phyloP scores from a whole-genome alignment of 2,797 vertebrate genomes.

The Cirrhinus molitorella region DNA sequence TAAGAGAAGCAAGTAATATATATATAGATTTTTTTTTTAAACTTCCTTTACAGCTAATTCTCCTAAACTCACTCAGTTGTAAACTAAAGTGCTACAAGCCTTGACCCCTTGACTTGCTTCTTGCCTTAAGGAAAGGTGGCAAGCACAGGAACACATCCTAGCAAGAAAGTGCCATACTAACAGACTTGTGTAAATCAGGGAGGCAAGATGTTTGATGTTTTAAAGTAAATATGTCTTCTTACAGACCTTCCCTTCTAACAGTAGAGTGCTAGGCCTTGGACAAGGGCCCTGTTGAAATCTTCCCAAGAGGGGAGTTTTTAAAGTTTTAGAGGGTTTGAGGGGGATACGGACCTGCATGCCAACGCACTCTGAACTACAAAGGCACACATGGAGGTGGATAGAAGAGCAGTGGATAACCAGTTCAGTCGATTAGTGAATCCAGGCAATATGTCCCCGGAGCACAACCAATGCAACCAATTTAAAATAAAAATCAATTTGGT shows the following conservation, averaged over 20 bases:
- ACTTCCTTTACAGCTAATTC: neutral
- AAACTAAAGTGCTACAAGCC: neutral
- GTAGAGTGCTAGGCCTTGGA: slow-evolving; percentile 72
- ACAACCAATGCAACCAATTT: slow-evolving; percentile 16
- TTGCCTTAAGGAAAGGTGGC: slow-evolving; percentile 6
- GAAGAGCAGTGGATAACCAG: slow-evolving; percentile 39
- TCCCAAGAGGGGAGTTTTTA: slow-evolving; percentile 63
- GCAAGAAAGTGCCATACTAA: slow-evolving; percentile 53
- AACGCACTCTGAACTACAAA: slow-evolving; percentile 52
- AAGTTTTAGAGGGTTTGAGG: slow-evolving; percentile 61
- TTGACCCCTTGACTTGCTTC: neutral
- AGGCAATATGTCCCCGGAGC: slow-evolving; percentile 5
- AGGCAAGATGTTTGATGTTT: slow-evolving; percentile 71
- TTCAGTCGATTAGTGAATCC: slow-evolving; percentile 35
- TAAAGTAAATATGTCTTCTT: slow-evolving; percentile 67
- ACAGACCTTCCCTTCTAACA: slow-evolving; percentile 63
- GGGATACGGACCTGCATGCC: slow-evolving; percentile 53
- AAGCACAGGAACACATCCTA: slow-evolving; percentile 28
- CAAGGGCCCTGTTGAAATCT: slow-evolving; percentile 73
- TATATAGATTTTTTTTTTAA: neutral
- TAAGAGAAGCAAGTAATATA: neutral
- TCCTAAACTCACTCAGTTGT: neutral
- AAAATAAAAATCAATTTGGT: slow-evolving; percentile 19
- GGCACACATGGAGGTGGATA: slow-evolving; percentile 22
- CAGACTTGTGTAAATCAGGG: slow-evolving; percentile 66